Base-by-base conservation (phyloP, 2,888 invertebrate species). In the Standfussiana lucernea region DNA sequence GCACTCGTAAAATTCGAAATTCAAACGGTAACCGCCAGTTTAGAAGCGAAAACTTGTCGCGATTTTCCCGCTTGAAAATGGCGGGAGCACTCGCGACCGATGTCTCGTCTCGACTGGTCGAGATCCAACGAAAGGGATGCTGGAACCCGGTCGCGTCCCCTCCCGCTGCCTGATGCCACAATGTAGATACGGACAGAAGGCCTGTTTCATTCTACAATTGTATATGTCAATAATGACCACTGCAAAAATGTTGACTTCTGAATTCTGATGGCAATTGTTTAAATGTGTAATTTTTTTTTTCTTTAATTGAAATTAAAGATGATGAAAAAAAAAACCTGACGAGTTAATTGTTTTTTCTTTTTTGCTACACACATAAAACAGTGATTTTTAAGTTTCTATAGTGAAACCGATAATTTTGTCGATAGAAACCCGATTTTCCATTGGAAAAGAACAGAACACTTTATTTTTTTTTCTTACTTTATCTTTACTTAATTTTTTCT, bases 91-190 rank as follows among this genome's bases (percentile, higher is more conserved):
- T 68, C 89, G 75, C 83, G 85, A 53, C 88, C 83, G 83, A 77
- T 75, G 90, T 89, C 89, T 86, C 85, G 86, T 87, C 77, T 82
- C 91, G 91, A 92, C 93, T 93, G 91, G 85, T 86, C 85, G 88
- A 66, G 76, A 88, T 89, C 84, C 88, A 87, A 89, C 89, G 91
- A 88, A 89, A 90, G 80, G 86, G 87, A 85, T 86, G 84, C 84
- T 87, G 79, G 68, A 74, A 79, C 77, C 88, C 80, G 84, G 88
- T 86, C 81, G 75, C 80, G 82, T 80, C 86, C 86, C 84, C 88
- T 84, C 85, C 84, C 88, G 65, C 78, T 70, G 75, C 83, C 79
- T 83, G 83, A 67, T 75, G 69, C 70, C 74, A 67, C 64, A 32
- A 15, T 3, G 21, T 6, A 73, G n/a, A 32, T 50, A 42, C 2